phyloP scores from a whole-genome alignment of 2,888 invertebrate genomes.

The Ametastegia equiseti region DNA sequence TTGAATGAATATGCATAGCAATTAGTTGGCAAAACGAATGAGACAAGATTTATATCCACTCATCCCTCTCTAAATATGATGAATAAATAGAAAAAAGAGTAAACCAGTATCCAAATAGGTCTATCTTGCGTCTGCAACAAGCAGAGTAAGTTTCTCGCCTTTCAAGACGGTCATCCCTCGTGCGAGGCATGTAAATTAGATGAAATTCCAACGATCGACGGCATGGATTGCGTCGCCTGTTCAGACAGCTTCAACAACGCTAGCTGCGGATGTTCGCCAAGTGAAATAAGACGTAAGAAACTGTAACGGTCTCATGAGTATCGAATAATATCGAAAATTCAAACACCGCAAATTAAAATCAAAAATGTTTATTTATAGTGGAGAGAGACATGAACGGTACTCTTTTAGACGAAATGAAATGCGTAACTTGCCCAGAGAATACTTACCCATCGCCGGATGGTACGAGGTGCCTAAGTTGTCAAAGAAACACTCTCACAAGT shows the following conservation, averaged over 20 bases:
- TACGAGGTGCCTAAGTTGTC: slow-evolving; percentile 74
- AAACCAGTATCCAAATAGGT: slow-evolving; percentile 70
- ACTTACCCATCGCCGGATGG: slow-evolving; percentile 72
- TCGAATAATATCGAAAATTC: slow-evolving; percentile 40
- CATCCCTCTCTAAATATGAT: too few relatives aligned
- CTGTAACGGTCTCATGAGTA: not conserved
- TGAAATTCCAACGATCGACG: slow-evolving; percentile 69
- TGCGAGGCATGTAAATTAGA: slow-evolving; percentile 69
- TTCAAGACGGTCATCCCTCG: slow-evolving; percentile 62
- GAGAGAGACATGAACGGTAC: slow-evolving; percentile 72
- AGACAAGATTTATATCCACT: too few relatives aligned
- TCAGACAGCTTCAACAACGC: slow-evolving; percentile 54
- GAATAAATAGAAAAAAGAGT: too few relatives aligned
- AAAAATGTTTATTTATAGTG: slow-evolving; percentile 63
- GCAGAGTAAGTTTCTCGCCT: slow-evolving; percentile 66
- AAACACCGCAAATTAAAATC: slow-evolving; percentile 4
- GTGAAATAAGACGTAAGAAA: slow-evolving; percentile 69
- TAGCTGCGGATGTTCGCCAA: slow-evolving; percentile 63
- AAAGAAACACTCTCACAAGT: slow-evolving; percentile 51
- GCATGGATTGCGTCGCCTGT: slow-evolving; percentile 71
- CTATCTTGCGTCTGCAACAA: slow-evolving; percentile 76
- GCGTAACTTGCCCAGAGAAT: slow-evolving; percentile 74
- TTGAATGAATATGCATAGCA: too few relatives aligned
- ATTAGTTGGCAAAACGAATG: too few relatives aligned
- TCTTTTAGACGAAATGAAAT: slow-evolving; percentile 67